phyloP scores from a whole-genome alignment of 2,113 vertebrate species.

The Nansenia antarctica region DNA sequence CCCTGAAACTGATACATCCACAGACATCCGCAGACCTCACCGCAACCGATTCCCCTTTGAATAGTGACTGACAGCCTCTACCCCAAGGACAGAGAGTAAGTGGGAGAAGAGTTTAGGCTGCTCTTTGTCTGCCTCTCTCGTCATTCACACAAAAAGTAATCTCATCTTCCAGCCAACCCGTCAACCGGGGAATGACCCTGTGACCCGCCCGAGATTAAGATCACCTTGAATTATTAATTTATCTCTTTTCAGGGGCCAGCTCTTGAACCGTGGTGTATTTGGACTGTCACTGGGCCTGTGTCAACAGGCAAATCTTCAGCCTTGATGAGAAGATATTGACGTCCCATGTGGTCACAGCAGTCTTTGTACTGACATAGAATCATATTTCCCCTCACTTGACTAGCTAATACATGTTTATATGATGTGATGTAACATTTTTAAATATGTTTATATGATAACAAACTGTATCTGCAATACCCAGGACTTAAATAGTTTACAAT shows the following conservation, averaged over 20 bases:
- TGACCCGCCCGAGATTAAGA: constrained; percentile 61
- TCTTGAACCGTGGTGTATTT: constrained; percentile 36
- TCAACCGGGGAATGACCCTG: constrained; percentile 41
- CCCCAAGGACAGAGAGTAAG: constrained; percentile 44
- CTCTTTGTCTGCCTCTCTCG: constrained; percentile 45
- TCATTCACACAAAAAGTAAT: constrained; percentile 54
- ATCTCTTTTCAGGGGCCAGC: constrained; percentile 30
- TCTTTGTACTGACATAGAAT: neutral
- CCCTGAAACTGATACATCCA: constrained; percentile 42
- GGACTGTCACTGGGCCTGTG: constrained; percentile 21
- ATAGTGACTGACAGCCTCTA: constrained; percentile 27
- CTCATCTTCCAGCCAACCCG: constrained; percentile 43
- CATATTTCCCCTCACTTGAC: neutral
- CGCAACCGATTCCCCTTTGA: constrained; percentile 17
- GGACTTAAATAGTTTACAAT: neutral
- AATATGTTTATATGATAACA: too few relatives aligned
- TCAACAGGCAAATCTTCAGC: constrained; percentile 28
- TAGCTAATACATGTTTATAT: neutral
- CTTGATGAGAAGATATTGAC: constrained; percentile 5
- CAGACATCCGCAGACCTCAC: constrained; percentile 35
- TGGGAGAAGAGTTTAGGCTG: constrained; percentile 34
- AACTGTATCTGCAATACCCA: neutral
- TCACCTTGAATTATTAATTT: constrained; percentile 68
- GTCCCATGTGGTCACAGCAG: neutral
- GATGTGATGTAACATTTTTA: too few relatives aligned